Percentiles rank a stretch among this genome's conserved stretches.
These are phyloP conservation scores for Adineta ricciae DNA, from an alignment of 2,888 invertebrate genomes.

Conservation along the genomic window DNA sequence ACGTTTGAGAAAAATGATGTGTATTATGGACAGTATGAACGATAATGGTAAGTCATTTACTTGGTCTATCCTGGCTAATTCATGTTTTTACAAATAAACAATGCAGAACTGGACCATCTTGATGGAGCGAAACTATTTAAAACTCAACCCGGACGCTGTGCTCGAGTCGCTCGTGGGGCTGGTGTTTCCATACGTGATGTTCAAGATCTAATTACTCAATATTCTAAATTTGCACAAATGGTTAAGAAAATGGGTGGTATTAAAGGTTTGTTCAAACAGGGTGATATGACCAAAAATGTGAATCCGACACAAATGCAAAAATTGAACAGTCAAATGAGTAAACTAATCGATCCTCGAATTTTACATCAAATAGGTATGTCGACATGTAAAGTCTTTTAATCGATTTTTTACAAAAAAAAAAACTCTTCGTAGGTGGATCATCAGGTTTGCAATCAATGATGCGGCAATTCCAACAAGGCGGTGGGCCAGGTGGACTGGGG, in stretches of 20 bases:
- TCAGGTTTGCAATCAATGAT: constrained; percentile 32
- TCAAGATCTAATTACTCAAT: constrained; percentile 88
- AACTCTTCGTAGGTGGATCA: constrained; percentile 20
- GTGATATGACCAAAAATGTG: constrained; percentile 95
- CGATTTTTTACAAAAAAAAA: too few species aligned
- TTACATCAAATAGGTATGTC: constrained; percentile 75
- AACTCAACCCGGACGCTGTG: constrained; percentile 71
- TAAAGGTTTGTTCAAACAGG: constrained; percentile 89
- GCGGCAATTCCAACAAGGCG: constrained; percentile 29
- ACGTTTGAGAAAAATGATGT: constrained; percentile 89
- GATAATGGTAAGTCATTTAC: constrained; percentile 60
- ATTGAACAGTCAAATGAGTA: constrained; percentile 97
- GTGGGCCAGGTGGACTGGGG: constrained; percentile 28
- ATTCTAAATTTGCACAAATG: constrained; percentile 96
- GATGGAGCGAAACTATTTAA: constrained; percentile 91
- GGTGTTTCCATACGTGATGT: constrained; percentile 90
- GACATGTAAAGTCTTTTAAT: too few species aligned
- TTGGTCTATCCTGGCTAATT: neutral
- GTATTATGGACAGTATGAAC: constrained; percentile 99
- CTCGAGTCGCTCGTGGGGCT: constrained; percentile 78
- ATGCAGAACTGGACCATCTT: constrained; percentile 85
- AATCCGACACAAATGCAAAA: constrained; percentile 97
- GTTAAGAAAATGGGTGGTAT: constrained; percentile 99
- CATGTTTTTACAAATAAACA: too few species aligned
- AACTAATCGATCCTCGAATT: constrained; percentile 98